Evolutionary conservation across 37 sponge, comb jelly and placozoan species (phyloP), one percentile per base, ranked within the genome.

Genomic region (Crambe crambe): DNA sequence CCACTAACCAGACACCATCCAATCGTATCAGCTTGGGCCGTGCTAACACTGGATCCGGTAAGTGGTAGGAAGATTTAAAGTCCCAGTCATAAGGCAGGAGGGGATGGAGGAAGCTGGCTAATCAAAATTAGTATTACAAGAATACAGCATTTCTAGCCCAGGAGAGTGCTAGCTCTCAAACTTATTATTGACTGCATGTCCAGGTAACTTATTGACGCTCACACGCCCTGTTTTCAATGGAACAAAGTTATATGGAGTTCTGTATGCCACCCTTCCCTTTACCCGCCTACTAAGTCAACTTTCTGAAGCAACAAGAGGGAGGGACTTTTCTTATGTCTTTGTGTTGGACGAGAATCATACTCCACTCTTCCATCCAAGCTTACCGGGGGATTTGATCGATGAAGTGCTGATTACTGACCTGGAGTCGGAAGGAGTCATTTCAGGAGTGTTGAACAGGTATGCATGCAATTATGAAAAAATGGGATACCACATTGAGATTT

Each of bases 381-480:
- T 81, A 8, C 81, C 81, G 9, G 51, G 73, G 23, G 23, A 72
- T 27, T 9, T 23, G 32, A 23, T 30, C 22, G n/a, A 3, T 17
- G 34, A 70, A 2, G 73, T 61, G 18, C n/a, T 35, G 9, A 42
- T 81, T 8, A 58, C 72, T 8, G 27, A 27, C 0, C 32, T 72
- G 1, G 81, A 81, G 73, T 10, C 72, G 1, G 71, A 81, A 35
- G 74, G 56, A 3, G 56, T 70, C 1, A 58, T 74, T 42, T 35
- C 9, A n/a, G 26, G 54, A 27, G 23, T 54, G 58, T 27, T 54
- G 58, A 36, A 57, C 42, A 54, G 75, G 83, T 74, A 54, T n/a
- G 83, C 72, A 60, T 81, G 82, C 72, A 61, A 56, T 70, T 72
- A 44, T 81, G 72, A 68, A n/a, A n/a, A n/a, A n/a, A 70, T 79